Evolutionary conservation across 2,113 vertebrate species (phyloP), one percentile per base, ranked within the genome.

Genomic region (Tauraco erythrolophus): DNA sequence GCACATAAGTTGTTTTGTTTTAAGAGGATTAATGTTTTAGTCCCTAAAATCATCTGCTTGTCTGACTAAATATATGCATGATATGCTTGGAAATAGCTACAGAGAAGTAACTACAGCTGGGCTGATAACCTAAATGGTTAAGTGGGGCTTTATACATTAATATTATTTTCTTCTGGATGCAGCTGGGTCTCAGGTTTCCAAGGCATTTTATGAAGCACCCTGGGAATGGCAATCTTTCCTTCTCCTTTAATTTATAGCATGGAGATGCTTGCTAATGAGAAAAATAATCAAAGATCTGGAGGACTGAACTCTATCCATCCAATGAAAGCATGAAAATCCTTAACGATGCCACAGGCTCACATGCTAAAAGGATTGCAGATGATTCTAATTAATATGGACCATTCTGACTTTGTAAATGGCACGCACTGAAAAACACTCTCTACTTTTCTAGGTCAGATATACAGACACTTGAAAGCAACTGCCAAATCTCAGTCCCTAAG

Each of bases 291-390:
- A 95, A 89, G 93, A 95, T 94, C 82, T 88, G 43, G 76, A 95
- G 92, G 66, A 94, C 65, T 60, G 91, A 97, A 80, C 53, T 71
- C 75, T 53, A 92, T 83, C 88, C 85, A 88, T 96, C 88, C 93
- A 97, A 92, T 79, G 92, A 97, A 94, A 94, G 81, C 83, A 86
- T 86, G 84, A 94, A 96, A 94, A 91, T 79, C 85, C 88, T 97
- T 96, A 97, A 98, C 91, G 93, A 97, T 97, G 91, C 94, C 96
- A 97, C 89, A 83, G 92, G 92, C 92, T 97, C 69, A 89, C 62
- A 96, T 0, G 22, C 66, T 95, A 88, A 95, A 97, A 95, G 66
- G 78, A 80, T 8, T 96, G 81, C 92, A 83, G 87, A 94, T 95
- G 91, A 97, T 88, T 97, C 92, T 98, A 97, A 98, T 97, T 97